Evolutionary conservation across 1,140 invertebrate species (phyloP).

Genomic region (Lucilia cuprina): DNA sequence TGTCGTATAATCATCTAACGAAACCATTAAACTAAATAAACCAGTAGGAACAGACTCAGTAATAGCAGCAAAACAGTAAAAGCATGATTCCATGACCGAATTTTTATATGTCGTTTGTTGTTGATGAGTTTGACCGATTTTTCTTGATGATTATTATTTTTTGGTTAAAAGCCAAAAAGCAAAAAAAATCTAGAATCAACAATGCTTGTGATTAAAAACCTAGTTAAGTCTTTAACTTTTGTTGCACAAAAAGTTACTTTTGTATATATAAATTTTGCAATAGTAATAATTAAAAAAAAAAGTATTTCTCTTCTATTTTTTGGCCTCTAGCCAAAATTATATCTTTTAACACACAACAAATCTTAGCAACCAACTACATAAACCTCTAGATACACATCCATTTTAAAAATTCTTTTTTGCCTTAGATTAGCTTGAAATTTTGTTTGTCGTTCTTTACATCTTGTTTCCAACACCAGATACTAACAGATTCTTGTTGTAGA

Average conservation of each 20-base stretch:
- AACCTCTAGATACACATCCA: too few relatives aligned
- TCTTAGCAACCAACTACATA: too few relatives aligned
- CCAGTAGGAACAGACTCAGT: not conserved
- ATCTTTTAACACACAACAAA: not conserved
- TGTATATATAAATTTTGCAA: constrained; percentile 4
- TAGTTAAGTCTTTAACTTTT: not conserved
- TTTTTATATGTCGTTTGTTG: not conserved
- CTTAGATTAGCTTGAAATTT: not conserved
- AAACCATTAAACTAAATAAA: constrained; percentile 1
- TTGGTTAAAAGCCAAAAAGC: not conserved
- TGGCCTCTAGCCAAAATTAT: not conserved
- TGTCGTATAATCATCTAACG: not conserved
- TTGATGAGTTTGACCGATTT: constrained; percentile 30
- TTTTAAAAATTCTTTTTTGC: not conserved
- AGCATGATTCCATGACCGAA: constrained; percentile 13
- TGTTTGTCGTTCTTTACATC: not conserved
- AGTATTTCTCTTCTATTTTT: not conserved
- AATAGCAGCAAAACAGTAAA: not conserved
- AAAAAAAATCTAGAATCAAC: not conserved
- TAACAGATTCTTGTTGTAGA: not conserved
- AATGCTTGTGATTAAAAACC: not conserved
- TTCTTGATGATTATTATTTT: not conserved
- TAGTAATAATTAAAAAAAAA: not conserved
- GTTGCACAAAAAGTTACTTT: not conserved
- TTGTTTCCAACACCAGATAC: not conserved